Conservation (phyloP, 2,113 vertebrate genomes). For the Cranoglanis bouderius region DNA sequence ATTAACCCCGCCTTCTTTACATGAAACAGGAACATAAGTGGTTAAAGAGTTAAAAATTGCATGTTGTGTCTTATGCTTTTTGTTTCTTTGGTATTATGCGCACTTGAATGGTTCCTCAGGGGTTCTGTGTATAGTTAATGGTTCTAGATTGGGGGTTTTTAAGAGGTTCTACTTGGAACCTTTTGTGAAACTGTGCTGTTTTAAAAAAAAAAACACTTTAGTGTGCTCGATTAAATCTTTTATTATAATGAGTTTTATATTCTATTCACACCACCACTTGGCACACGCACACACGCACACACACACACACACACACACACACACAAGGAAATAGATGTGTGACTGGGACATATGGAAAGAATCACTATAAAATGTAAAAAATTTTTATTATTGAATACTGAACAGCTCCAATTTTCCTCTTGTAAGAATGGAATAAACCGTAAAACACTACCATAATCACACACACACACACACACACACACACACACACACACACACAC, state of each 20-base stretch:
- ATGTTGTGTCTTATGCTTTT: not conserved
- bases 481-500: not conserved
- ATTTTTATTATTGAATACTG: not conserved
- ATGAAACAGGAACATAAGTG: not conserved
- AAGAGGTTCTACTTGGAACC: not conserved
- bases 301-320: constrained; percentile 4
- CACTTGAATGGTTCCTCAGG: not conserved
- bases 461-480: not conserved
- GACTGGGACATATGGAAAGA: not conserved
- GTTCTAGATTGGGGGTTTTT: not conserved
- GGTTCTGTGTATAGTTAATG: not conserved
- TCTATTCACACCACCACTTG: constrained; percentile 63
- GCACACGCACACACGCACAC: constrained; percentile 45
- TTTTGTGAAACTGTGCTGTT: not conserved
- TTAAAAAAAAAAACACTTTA: not conserved
- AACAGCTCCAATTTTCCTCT: not conserved
- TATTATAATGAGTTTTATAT: not conserved
- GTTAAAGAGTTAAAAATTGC: not conserved
- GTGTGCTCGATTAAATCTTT: not conserved
- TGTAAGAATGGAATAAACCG: not conserved
- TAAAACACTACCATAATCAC: not conserved
- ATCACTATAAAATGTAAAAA: not conserved
- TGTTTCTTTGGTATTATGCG: not conserved
- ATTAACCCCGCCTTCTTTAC: not conserved
- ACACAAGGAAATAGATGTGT: not conserved